Base-by-base conservation (phyloP, 2,797 vertebrate genomes). In the Lagocephalus sceleratus region DNA sequence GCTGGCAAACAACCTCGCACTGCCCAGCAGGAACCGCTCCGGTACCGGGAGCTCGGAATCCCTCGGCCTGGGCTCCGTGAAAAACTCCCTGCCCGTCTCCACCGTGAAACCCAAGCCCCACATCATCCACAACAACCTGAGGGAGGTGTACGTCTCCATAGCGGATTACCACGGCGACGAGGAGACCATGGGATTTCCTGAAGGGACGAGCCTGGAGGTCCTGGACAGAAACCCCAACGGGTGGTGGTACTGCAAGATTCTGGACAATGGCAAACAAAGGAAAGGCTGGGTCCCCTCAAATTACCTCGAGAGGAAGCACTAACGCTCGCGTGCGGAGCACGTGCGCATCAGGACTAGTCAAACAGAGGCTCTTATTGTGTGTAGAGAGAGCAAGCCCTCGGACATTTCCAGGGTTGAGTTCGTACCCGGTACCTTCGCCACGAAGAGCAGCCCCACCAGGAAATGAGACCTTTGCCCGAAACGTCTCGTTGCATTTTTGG, bases 221-320 rank as follows among this genome's bases (percentile, higher is more conserved):
- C 90, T 99, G 0, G 98, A 99, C 82, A 93, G 91, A 81, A 98
- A 99, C 89, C 95, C 96, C 25, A 99, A 99, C 1, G 98, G 98
- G 64, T 99, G 98, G 98, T 99, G 98, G 98, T 99, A 99, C 90
- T 99, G 98, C 88, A 96, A 99, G 81, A 92, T 99, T 83, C 91
- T 99, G 81, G 98, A 94, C 76, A 92, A 91, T 58, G 91, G 92
- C 51, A 92, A 90, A 78, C 94, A 94, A 68, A 94, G 96, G 67
- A 99, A 99, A 92, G 97, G 96, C 79, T 99, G 98, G 97, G 98
- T 99, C 65, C 98, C 98, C 67, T 99, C 98, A 83, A 99, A 99
- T 92, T 99, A 99, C 91, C 93, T 99, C 82, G 98, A 99, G 88
- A 97, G 93, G 88, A 99, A 98, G 90, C 96, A 94, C 89, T 98